Conservation (phyloP, 2,888 invertebrate genomes). For the Drosophila greeni region DNA sequence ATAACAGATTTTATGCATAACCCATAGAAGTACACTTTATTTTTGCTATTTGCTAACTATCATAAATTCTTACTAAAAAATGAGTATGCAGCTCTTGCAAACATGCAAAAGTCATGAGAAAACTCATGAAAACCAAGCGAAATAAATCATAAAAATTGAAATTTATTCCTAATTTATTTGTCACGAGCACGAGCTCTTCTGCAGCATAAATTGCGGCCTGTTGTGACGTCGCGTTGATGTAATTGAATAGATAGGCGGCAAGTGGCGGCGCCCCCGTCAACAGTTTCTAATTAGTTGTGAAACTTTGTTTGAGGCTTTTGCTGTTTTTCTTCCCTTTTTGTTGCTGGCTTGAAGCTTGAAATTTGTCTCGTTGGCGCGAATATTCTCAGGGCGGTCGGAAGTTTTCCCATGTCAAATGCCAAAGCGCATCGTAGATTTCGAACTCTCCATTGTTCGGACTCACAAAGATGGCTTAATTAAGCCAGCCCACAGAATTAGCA, state of each 20-base stretch:
- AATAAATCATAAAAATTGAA: background rate
- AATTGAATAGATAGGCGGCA: slow-evolving; percentile 40
- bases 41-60: background rate
- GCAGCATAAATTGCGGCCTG: background rate
- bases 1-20: background rate
- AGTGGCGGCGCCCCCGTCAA: slow-evolving; percentile 33
- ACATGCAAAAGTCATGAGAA: background rate
- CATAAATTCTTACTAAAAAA: background rate
- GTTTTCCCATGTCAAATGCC: slow-evolving; percentile 58
- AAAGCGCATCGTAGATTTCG: slow-evolving; percentile 35
- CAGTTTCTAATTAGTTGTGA: slow-evolving; percentile 50
- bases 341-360: slow-evolving; percentile 22
- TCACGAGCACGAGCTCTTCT: slow-evolving; percentile 24
- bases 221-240: slow-evolving; percentile 27
- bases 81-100: background rate
- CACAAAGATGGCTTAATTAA: slow-evolving; percentile 32
- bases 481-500: slow-evolving; percentile 28
- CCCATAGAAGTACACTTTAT: background rate
- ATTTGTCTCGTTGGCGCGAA: slow-evolving; percentile 30
- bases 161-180: background rate
- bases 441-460: slow-evolving; percentile 47
- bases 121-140: background rate
- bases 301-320: slow-evolving; percentile 32
- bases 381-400: slow-evolving; percentile 42
- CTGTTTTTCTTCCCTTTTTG: slow-evolving; percentile 5